Evolutionary conservation across 92 coral and sea anemone genomes (phyloP), one percentile per base, ranked within the genome.

Genomic region (Nematostella vectensis): DNA sequence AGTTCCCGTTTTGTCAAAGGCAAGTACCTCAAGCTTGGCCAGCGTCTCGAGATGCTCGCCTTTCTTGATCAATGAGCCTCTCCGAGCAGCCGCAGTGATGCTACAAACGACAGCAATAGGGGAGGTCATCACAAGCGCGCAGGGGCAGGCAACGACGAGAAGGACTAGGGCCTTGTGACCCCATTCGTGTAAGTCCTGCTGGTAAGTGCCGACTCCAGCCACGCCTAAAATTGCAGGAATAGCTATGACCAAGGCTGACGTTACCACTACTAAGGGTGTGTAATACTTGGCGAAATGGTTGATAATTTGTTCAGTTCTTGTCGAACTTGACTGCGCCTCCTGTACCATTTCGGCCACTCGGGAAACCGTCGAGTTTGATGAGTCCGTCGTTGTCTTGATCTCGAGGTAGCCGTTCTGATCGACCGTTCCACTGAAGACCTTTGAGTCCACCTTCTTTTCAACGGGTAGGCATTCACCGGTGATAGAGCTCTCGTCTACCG

Each of bases 71-170:
- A 93, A 55, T 2, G 99, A 87, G 15, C 99, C 99, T 39, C 78
- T 83, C 12, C 96, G 87, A 39, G 99, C 96, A 53, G 96, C 95
- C 39, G 93, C 85, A 64, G 87, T 86, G 55, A 93, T 93, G 25
- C 94, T 79, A 62, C 96, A 82, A 1, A 93, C 89, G 23, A 93
- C 83, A 49, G 89, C 99, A 63, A 83, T 93, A 55, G 99, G 99
- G 79, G 99, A 75, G 82, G 99, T 78, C 99, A 93, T 93, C 37
- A 93, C 88, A 16, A 93, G 71, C 2, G 99, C 99, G 65, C 99
- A 93, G 70, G 99, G 99, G 56, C 99, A 93, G 1, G 99, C 95
- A 25, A 77, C 85, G 61, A 93, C 99, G 31, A 93, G 71, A 29
- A 93, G 67, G 15, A 87, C 89, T 25, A 93, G 68, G 16, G 99